Percentiles rank a stretch among this genome's conserved stretches.
Evolutionary conservation across 2,797 vertebrate species (phyloP).

Genomic region (Notoglanidium macrostoma): DNA sequence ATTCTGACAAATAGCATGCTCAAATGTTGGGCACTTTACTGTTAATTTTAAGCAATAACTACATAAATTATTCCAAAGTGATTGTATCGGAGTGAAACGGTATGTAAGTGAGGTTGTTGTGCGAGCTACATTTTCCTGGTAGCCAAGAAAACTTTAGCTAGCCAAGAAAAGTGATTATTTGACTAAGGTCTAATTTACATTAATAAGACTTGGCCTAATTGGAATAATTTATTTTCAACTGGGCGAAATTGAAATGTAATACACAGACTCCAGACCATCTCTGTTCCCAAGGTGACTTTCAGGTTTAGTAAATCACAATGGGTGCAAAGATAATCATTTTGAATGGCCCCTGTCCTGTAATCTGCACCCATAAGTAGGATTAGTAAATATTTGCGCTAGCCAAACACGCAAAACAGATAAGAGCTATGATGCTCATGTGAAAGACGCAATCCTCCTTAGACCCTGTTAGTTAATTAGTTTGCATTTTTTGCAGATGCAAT

Average conservation of each 20-base stretch:
- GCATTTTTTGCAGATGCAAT: neutral
- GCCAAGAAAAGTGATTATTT: neutral
- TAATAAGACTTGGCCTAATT: neutral
- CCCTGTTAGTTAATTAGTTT: neutral
- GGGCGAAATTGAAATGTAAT: neutral
- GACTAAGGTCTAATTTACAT: neutral
- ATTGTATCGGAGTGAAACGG: neutral
- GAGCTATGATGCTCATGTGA: neutral
- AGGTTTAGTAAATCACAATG: neutral
- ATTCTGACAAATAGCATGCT: neutral
- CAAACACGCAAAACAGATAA: neutral
- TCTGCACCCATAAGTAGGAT: neutral
- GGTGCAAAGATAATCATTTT: neutral
- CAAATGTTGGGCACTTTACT: neutral
- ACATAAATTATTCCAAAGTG: neutral
- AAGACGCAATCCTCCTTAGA: neutral
- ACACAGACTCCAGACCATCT: neutral
- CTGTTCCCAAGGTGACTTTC: neutral
- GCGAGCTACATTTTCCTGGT: neutral
- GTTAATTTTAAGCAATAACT: neutral
- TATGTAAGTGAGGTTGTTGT: neutral
- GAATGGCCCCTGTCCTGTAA: neutral
- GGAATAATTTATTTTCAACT: neutral
- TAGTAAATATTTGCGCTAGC: neutral
- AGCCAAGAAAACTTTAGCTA: neutral